Base-by-base conservation (phyloP, 2,888 invertebrate species). In the Perizoma affinitatum region DNA sequence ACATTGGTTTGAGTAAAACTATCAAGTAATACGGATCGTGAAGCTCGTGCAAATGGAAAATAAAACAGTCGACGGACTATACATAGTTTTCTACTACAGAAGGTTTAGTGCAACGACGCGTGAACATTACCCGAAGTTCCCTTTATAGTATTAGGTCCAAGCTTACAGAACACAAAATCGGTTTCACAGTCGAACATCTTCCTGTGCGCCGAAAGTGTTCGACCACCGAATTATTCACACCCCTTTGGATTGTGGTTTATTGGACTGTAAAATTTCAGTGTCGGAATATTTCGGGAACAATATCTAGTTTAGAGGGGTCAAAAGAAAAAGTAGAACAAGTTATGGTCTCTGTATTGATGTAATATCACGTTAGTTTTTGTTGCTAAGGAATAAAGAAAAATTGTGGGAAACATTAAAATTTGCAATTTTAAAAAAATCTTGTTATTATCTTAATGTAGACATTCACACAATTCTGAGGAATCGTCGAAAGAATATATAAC, bases 231-330 rank as follows among this genome's bases (percentile, higher is more conserved):
- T 67, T 69, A 66, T 65, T 67, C 63, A 67, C 67, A 66, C 67
- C 61, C 51, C 53, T 66, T 60, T 60, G 69, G 63, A 66, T 64
- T 59, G 53, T 58, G 57, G 69, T 61, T 66, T 63, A 69, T 59
- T 69, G 63, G 63, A 54, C 67, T 66, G 67, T 69, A 66, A 66
- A 69, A 69, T 67, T 65, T 67, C 63, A 63, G 59, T 56, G 57
- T 9, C 50, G n/a, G 51, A 46, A 51, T 61, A 66, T 67, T 67
- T 67, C 48, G 47, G 49, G 52, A 54, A 48, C 58, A 61, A 58
- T 60, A 61, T 61, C 52, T 53, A 48, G 6, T 38, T 7, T 35
- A n/a, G 55, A 33, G 38, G 55, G 42, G 43, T 40, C 47, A 3
- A 22, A 42, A 45, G 48, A 46, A 58, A 57, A 54, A 54, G 50